Base-by-base conservation (phyloP, 2,797 vertebrate genomes). In the Labeo calbasu region DNA sequence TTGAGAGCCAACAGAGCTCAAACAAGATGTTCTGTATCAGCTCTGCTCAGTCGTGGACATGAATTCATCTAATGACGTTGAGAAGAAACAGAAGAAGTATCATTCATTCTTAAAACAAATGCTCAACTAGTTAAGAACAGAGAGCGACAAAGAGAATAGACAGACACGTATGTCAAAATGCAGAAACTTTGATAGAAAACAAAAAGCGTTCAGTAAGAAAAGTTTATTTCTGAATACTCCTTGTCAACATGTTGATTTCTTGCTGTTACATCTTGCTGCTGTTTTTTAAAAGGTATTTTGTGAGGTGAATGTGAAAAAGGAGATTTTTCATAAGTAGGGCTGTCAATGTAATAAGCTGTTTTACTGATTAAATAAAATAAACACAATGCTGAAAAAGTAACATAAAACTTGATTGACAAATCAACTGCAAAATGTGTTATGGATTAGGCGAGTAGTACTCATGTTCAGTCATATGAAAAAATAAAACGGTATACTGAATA, bases 201-300 rank as follows among this genome's bases (percentile, higher is more conserved):
- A 23, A 77, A 68, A 77, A 36, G 5, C 4, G 7, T 57, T 79
- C n/a, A 65, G 68, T 79, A 87, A 88, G 78, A 91, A 91, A 36
- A 89, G 77, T 89, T 91, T 90, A 90, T 90, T 90, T 89, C 84
- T 68, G 84, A 90, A 87, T 89, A 87, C 68, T 85, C 80, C 77
- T 84, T 77, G 73, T 88, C 78, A 86, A 88, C 80, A 85, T 46
- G 40, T 81, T 85, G 82, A 79, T 63, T 68, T 66, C 70, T 77
- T 53, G 51, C 40, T 72, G 76, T 86, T 85, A 88, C 86, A 88
- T 84, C 85, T 87, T 82, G 80, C 85, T 85, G 72, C 79, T 48
- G 57, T 82, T 88, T 32, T 86, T 87, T 85, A 81, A 87, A 89
- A 87, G 80, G 28, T 88, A 61, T 89, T 83, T 76, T 63, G 83